Evolutionary conservation across 2,888 invertebrate species (phyloP).

Genomic region (Ommatoiulus sabulosus): DNA sequence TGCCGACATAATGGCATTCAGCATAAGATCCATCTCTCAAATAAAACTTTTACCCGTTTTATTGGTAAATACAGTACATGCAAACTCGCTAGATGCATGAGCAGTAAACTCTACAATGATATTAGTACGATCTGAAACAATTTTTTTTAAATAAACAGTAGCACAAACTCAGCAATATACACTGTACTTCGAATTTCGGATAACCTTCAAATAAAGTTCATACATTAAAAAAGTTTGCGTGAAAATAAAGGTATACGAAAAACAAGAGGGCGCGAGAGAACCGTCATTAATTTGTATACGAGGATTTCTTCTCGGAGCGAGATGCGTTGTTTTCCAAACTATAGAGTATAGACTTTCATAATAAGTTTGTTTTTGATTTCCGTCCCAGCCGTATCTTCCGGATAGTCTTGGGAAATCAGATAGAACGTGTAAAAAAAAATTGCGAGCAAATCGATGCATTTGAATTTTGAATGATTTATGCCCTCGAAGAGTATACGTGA

Average conservation of each 20-base stretch:
- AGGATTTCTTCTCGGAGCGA: background rate
- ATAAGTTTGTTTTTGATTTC: background rate
- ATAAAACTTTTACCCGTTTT: no score
- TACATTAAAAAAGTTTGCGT: no score
- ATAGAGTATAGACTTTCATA: background rate
- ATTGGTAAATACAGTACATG: no score
- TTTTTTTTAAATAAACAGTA: no score
- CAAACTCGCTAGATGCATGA: no score
- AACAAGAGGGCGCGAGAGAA: background rate
- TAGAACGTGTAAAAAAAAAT: background rate
- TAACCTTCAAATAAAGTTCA: no score
- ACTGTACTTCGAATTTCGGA: no score
- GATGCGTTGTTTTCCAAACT: background rate
- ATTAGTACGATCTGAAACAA: no score
- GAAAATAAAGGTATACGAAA: background rate
- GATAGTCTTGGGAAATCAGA: background rate
- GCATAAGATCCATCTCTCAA: no score
- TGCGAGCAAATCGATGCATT: conserved; percentile 25
- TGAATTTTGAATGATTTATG: conserved; percentile 35
- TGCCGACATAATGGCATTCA: no score
- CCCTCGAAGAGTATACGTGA: background rate
- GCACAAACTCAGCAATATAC: no score
- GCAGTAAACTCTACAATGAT: no score
- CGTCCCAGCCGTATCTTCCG: background rate
- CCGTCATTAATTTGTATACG: background rate